Conservation (phyloP, 2,888 invertebrate genomes). For the Acanthacorydalis orientalis region DNA sequence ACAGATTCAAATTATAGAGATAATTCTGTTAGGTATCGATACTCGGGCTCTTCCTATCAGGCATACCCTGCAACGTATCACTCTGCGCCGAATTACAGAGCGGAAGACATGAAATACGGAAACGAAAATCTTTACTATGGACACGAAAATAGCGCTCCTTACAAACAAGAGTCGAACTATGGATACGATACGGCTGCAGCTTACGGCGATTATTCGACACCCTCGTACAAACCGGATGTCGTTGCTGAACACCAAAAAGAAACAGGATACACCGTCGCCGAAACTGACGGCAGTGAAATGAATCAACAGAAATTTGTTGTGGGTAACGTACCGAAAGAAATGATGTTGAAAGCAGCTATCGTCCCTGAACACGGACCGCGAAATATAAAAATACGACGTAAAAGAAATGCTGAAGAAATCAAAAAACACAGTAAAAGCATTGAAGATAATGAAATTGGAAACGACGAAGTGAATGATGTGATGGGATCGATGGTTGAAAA, state of each 20-base stretch:
- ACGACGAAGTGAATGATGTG: background rate
- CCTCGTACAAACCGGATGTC: constrained; percentile 29
- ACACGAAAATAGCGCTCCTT: background rate
- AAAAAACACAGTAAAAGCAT: constrained; percentile 17
- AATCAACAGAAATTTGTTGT: constrained; percentile 41
- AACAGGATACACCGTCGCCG: constrained; percentile 22
- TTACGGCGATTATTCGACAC: constrained; percentile 14
- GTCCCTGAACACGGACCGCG: constrained; percentile 51
- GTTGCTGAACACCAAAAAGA: constrained; percentile 24
- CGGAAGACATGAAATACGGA: too few species aligned
- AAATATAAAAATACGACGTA: constrained; percentile 16
- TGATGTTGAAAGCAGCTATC: constrained; percentile 34
- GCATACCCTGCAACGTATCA: background rate
- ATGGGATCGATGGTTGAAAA: background rate
- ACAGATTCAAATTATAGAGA: background rate
- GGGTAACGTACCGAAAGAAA: constrained; percentile 44
- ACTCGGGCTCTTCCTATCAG: background rate
- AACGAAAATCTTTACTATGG: too few species aligned
- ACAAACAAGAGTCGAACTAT: constrained; percentile 9
- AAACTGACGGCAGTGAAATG: constrained; percentile 17
- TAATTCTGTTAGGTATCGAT: background rate
- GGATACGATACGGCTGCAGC: background rate
- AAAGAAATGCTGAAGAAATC: constrained; percentile 7
- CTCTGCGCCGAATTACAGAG: background rate
- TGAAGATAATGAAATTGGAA: constrained; percentile 25